Conservation (phyloP, 2,888 invertebrate species). For the Scaptomyza reducta region DNA sequence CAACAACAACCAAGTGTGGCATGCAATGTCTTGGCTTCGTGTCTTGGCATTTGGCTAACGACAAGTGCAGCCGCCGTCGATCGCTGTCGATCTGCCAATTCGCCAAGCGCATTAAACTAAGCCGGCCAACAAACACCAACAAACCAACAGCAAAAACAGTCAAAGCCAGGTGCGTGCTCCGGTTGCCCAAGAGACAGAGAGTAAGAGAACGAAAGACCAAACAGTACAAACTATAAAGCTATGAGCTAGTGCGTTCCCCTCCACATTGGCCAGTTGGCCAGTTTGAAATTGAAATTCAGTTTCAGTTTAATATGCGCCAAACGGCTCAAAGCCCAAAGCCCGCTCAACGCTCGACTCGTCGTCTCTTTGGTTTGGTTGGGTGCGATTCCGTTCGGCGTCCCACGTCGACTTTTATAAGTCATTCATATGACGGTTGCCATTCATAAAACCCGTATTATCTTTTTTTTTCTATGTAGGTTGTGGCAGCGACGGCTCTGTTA, state of each 20-base stretch:
- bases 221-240: conserved; percentile 19
- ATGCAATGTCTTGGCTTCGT: conserved; percentile 55
- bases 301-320: conserved; percentile 65
- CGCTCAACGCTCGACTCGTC: conserved; percentile 5
- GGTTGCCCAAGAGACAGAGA: conserved; percentile 35
- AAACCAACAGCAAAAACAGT: conserved; percentile 21
- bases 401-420: conserved; percentile 47
- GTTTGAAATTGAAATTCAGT: conserved; percentile 65
- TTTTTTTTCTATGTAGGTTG: conserved; percentile 61
- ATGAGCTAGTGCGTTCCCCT: conserved; percentile 6
- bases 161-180: conserved; percentile 71
- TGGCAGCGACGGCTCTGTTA: conserved; percentile 63
- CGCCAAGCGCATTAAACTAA: conserved; percentile 70
- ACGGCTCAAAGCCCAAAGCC: conserved; percentile 36
- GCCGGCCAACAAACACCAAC: conserved; percentile 32
- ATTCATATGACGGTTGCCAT: conserved; percentile 71
- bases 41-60: conserved; percentile 74
- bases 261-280: conserved; percentile 6
- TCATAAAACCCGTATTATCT: conserved; percentile 73
- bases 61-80: conserved; percentile 73
- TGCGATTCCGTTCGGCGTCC: conserved; percentile 24
- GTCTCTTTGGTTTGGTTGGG: conserved; percentile 5
- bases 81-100: conserved; percentile 55
- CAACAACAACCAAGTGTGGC: conserved; percentile 49
- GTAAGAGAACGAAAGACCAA: conserved; percentile 7